A percentile compares a stretch with the other conserved stretches of the same genome.
Conservation (phyloP, 2,797 vertebrate genomes). For the Pangasius sanitwongsei region DNA sequence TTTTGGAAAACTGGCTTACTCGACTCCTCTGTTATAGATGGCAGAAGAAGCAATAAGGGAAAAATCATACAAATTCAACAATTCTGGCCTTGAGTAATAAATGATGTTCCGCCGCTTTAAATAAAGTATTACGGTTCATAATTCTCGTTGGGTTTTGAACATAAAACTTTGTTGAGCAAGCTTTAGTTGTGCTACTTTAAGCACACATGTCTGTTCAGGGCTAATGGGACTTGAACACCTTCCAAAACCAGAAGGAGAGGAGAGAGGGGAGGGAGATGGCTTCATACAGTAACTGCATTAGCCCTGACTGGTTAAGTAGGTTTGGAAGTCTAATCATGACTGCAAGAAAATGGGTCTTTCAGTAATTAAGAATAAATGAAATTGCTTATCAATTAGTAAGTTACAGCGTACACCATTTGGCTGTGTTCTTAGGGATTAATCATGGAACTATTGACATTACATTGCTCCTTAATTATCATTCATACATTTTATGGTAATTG, state of each 20-base stretch:
- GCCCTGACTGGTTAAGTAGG: constrained; percentile 69
- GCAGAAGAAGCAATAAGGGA: background rate
- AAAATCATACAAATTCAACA: constrained; percentile 10
- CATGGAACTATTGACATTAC: constrained; percentile 78
- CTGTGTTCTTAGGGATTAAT: constrained; percentile 76
- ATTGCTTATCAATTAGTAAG: constrained; percentile 78
- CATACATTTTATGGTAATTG: constrained; percentile 79
- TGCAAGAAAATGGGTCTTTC: constrained; percentile 72
- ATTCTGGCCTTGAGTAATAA: constrained; percentile 18
- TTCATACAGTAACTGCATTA: constrained; percentile 69
- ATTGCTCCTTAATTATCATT: constrained; percentile 81
- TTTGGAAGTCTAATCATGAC: constrained; percentile 74
- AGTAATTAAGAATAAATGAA: constrained; percentile 80
- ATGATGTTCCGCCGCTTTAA: constrained; percentile 3
- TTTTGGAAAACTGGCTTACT: constrained; percentile 34
- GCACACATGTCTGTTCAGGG: constrained; percentile 69
- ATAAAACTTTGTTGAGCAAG: constrained; percentile 68
- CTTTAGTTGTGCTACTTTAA: constrained; percentile 68
- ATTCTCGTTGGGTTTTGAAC: constrained; percentile 59
- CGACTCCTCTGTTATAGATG: background rate
- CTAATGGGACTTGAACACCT: constrained; percentile 71
- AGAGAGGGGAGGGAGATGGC: constrained; percentile 56
- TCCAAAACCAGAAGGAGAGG: constrained; percentile 57
- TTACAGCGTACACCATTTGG: constrained; percentile 72
- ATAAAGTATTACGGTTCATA: constrained; percentile 25